Conservation (phyloP, 1,140 invertebrate species). For the Cylas formicarius region DNA sequence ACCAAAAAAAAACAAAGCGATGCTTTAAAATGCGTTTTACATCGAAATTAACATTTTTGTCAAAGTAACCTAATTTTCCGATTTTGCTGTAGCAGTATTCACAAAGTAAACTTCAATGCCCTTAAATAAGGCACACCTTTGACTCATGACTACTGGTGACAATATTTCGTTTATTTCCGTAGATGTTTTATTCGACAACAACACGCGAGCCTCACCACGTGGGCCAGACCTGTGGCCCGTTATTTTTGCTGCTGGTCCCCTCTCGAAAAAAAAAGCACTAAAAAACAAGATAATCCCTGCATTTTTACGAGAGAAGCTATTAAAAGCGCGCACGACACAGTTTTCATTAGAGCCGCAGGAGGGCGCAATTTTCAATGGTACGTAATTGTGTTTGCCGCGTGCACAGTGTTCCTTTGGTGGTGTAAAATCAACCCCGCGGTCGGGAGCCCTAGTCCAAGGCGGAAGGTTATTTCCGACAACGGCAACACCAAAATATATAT, state of each 20-base stretch:
- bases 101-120: too few relatives aligned
- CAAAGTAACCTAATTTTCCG: too few relatives aligned
- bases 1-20: too few relatives aligned
- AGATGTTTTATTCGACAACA: background rate
- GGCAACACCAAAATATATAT: too few relatives aligned
- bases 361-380: constrained; percentile 14
- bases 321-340: constrained; percentile 18
- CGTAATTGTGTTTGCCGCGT: constrained; percentile 19
- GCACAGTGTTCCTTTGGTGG: constrained; percentile 9
- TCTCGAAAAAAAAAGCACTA: constrained; percentile 7
- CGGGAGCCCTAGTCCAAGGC: too few relatives aligned
- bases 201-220: background rate
- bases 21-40: too few relatives aligned
- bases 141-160: too few relatives aligned
- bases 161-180: too few relatives aligned
- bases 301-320: constrained; percentile 13
- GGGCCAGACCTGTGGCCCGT: constrained; percentile 12
- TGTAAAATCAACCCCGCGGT: constrained; percentile 6
- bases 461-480: too few relatives aligned
- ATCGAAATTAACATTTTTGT: too few relatives aligned
- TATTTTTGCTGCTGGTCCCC: constrained; percentile 11
- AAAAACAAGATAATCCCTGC: constrained; percentile 6
- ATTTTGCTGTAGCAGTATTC: too few relatives aligned
- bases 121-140: too few relatives aligned
- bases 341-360: constrained; percentile 16